phyloP scores from a whole-genome alignment of 2,113 vertebrate genomes.

The Indicator maculatus region DNA sequence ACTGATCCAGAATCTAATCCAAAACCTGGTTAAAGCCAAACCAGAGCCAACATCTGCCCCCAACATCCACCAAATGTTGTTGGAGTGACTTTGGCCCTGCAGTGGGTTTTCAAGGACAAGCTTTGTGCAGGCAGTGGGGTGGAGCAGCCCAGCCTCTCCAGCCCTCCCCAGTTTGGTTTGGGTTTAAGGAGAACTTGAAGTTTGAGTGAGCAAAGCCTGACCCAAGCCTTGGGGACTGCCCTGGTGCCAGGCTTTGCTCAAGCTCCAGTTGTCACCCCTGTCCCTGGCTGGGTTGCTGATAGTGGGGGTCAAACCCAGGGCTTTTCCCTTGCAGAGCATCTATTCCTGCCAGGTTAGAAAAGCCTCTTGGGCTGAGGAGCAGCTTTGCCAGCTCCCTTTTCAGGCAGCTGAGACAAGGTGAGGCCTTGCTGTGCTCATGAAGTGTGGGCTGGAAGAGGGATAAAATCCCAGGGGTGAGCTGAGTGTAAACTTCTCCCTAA shows the following conservation, averaged over 20 bases:
- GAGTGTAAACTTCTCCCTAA: neutral
- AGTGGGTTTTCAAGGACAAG: neutral
- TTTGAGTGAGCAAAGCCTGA: neutral
- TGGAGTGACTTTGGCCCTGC: neutral
- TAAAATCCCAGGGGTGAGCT: neutral
- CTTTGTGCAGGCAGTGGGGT: neutral
- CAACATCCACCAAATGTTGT: accelerated
- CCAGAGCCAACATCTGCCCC: neutral
- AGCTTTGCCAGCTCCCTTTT: neutral
- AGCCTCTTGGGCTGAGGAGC: neutral
- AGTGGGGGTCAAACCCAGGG: neutral
- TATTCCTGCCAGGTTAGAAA: neutral
- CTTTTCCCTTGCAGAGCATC: neutral
- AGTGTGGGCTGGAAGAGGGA: neutral
- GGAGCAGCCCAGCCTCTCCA: neutral
- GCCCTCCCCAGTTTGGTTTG: neutral
- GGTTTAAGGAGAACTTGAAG: neutral
- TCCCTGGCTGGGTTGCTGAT: neutral
- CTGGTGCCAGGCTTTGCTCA: neutral
- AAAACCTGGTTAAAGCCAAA: neutral
- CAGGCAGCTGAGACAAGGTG: neutral
- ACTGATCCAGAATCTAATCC: accelerated
- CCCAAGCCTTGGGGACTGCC: neutral
- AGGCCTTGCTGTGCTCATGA: accelerated
- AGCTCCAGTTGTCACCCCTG: neutral